phyloP scores from a whole-genome alignment of 1,140 invertebrate species.

The Drosophila carrolli region DNA sequence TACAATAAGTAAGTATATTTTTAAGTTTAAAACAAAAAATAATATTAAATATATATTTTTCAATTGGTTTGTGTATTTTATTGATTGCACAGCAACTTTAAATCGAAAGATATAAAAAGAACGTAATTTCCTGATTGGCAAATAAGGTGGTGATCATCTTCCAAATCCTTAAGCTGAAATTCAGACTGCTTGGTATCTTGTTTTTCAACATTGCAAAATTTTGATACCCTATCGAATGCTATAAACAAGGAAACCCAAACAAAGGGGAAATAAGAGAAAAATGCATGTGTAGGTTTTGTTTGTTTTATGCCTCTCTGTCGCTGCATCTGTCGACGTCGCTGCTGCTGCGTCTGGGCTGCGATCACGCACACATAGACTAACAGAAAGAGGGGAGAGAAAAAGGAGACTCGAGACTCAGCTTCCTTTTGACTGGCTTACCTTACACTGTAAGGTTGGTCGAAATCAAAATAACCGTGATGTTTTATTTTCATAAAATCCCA shows the following conservation, averaged over 20 bases:
- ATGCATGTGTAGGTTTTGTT: conserved; percentile 28
- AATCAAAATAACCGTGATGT: too few species aligned
- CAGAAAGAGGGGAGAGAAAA: not conserved
- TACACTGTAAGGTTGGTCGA: not conserved
- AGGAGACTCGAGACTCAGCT: conserved; percentile 1
- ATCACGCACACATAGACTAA: conserved; percentile 32
- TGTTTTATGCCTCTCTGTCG: conserved; percentile 19
- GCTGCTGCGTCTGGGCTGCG: conserved; percentile 49
- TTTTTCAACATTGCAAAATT: conserved; percentile 20
- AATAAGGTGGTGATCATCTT: not conserved
- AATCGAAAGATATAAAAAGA: not conserved
- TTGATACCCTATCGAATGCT: conserved; percentile 17
- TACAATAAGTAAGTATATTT: too few species aligned
- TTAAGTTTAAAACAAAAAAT: too few species aligned
- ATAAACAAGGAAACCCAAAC: conserved; percentile 15
- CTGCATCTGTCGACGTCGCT: conserved; percentile 4
- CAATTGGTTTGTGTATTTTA: too few species aligned
- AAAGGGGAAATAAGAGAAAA: conserved; percentile 33
- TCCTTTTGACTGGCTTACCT: conserved; percentile 42
- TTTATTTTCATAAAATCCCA: too few species aligned
- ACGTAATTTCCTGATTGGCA: not conserved
- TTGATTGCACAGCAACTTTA: too few species aligned
- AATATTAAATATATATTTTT: too few species aligned
- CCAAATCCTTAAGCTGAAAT: not conserved
- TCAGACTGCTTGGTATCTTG: not conserved